Base-by-base conservation (phyloP, 2,888 invertebrate genomes). In the Myopa tessellatipennis region DNA sequence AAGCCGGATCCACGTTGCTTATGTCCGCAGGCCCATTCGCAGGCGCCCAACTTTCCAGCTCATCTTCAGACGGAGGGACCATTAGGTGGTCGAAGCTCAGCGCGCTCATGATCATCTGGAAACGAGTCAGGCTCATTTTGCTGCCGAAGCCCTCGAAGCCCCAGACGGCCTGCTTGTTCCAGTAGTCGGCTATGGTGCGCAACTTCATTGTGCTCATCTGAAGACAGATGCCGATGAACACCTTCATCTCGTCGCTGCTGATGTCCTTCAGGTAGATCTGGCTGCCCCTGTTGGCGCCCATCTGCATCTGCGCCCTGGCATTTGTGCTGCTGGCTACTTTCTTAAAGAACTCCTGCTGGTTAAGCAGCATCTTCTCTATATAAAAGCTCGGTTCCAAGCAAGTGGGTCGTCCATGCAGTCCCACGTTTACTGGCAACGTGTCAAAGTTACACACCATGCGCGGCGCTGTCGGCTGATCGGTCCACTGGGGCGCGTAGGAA, bases 401-500 rank as follows among this genome's bases (percentile, higher is more conserved):
- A 60, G 82, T 83, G 58, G 79, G 16, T 76, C 74, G 4, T 40
- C 63, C 55, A 45, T 78, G 80, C 4, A 83, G 4, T 77, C 83
- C 67, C 78, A 80, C 58, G 34, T 71, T 7, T 78, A 81, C 3
- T 58, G 26, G 45, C 0, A 79, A 74, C 4, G 80, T 80, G 18
- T 78, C 68, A 45, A 84, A 85, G 63, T 80, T 79, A 4, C 84
- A 85, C n/a, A 84, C 77, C 14, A 81, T 72, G 4, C 85, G 78
- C 0, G 82, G 80, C 8, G 74, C 76, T 1, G 74, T 76, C 40
- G 79, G 81, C 12, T 80, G 78, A 14, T 77, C 73, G 4, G 79
- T 82, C 85, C 85, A 85, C 4, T 81, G 80, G 8, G 85, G 85
- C 72, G 84, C 85, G 70, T 82, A 85, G 34, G 79, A 77, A 74